Evolutionary conservation across 1,140 invertebrate genomes (phyloP).

Genomic region (Papilio helenus): DNA sequence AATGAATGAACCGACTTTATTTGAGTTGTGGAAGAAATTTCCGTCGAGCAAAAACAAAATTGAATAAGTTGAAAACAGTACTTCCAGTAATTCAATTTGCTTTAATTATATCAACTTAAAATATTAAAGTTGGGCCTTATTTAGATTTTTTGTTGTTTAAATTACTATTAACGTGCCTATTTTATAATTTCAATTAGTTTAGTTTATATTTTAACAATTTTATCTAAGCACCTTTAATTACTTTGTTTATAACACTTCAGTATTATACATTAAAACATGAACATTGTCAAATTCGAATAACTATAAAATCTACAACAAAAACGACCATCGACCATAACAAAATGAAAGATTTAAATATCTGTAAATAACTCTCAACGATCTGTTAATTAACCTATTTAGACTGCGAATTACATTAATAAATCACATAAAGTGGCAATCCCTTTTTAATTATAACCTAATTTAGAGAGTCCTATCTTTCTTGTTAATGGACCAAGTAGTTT

Average conservation of each 20-base stretch:
- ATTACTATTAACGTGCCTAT: background rate
- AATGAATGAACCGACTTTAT: slow-evolving; percentile 10
- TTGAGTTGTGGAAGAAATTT: slow-evolving; percentile 20
- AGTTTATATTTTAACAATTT: background rate
- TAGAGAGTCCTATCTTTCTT: background rate
- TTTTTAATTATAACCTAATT: slow-evolving; percentile 27
- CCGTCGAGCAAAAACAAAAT: slow-evolving; percentile 16
- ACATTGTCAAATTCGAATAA: background rate
- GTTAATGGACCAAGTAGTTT: background rate
- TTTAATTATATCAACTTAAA: slow-evolving; percentile 10
- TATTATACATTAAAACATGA: background rate
- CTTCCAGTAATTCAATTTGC: slow-evolving; percentile 6
- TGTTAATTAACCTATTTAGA: slow-evolving; percentile 22
- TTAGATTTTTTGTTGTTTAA: background rate
- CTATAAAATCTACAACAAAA: background rate
- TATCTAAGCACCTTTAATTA: background rate
- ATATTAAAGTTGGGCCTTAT: background rate
- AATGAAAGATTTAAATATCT: background rate
- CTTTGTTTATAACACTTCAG: background rate
- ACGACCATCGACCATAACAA: background rate
- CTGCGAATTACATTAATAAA: slow-evolving; percentile 14
- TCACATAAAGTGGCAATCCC: slow-evolving; percentile 18
- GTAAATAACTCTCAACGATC: slow-evolving; percentile 12
- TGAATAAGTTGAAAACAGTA: slow-evolving; percentile 8
- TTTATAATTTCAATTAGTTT: no score